Conservation (phyloP, 2,888 invertebrate genomes). For the Sarcophaga caerulescens region DNA sequence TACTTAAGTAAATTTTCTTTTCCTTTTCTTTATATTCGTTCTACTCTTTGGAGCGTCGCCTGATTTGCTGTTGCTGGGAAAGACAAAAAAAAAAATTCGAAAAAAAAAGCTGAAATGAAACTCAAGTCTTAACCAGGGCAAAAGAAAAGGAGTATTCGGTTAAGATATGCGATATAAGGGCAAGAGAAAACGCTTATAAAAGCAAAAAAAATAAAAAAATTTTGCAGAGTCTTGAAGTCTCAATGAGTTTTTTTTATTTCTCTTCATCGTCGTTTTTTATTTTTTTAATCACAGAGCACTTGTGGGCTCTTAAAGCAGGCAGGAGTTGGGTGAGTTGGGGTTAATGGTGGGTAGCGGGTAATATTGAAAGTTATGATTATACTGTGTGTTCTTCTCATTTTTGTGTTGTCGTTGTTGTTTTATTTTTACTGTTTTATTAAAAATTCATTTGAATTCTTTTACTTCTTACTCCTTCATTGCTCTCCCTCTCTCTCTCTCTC, state of each 20-base stretch:
- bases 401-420: not conserved
- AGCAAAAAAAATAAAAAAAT: slow-evolving; percentile 35
- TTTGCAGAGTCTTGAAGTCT: slow-evolving; percentile 66
- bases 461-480: not conserved
- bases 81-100: slow-evolving; percentile 39
- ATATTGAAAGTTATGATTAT: slow-evolving; percentile 68
- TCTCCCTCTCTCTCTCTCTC: not conserved
- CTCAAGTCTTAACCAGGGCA: slow-evolving; percentile 35
- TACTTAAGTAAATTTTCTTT: slow-evolving; percentile 41
- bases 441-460: slow-evolving; percentile 62
- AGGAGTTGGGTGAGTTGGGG: slow-evolving; percentile 22
- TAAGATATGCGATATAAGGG: slow-evolving; percentile 37
- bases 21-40: not conserved
- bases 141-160: slow-evolving; percentile 58
- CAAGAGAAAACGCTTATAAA: slow-evolving; percentile 48
- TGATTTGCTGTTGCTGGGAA: not conserved
- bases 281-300: slow-evolving; percentile 68
- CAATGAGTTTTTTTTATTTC: slow-evolving; percentile 61
- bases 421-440: slow-evolving; percentile 34
- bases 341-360: slow-evolving; percentile 3
- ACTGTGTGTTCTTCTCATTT: slow-evolving; percentile 6
- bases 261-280: slow-evolving; percentile 45
- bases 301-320: slow-evolving; percentile 56
- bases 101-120: slow-evolving; percentile 19
- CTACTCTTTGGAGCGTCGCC: slow-evolving; percentile 8